Percentiles rank a stretch among this genome's conserved stretches.
phyloP scores from a whole-genome alignment of 2,888 invertebrate species.

The Dichetophora obliterata region DNA sequence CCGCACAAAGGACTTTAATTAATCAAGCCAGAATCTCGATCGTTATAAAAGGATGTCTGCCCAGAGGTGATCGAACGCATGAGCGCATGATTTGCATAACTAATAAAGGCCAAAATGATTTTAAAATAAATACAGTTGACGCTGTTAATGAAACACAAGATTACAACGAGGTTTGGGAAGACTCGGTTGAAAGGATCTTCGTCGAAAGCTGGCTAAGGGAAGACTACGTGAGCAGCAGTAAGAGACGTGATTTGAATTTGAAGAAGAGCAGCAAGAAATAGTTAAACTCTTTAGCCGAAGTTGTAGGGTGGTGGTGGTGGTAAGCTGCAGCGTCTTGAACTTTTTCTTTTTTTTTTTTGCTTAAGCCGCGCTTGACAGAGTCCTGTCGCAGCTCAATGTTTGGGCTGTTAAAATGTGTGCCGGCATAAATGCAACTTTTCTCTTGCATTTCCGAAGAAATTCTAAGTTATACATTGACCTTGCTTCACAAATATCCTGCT shows the following conservation, averaged over 20 bases:
- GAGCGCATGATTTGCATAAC: conserved; percentile 32
- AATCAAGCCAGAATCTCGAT: conserved; percentile 18
- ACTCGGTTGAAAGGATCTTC: no score
- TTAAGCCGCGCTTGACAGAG: no score
- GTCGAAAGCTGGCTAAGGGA: no score
- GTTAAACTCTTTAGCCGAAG: not conserved
- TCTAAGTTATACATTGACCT: conserved; percentile 44
- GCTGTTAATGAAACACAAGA: conserved; percentile 25
- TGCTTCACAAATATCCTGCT: not conserved
- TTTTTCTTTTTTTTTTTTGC: not conserved
- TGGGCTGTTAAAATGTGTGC: not conserved
- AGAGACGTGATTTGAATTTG: conserved; percentile 1
- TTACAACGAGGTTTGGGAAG: not conserved
- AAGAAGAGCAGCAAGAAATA: not conserved
- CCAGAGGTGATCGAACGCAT: conserved; percentile 9
- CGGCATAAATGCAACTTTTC: conserved; percentile 35
- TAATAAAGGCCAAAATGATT: conserved; percentile 32
- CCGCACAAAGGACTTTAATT: conserved; percentile 27
- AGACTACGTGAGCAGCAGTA: no score
- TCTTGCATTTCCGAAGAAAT: conserved; percentile 17
- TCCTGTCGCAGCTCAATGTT: not conserved
- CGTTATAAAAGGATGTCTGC: not conserved
- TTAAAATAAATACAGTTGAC: conserved; percentile 11
- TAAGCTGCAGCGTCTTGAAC: not conserved
- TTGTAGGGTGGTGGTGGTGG: not conserved